Percentiles rank a stretch among this genome's conserved stretches.
Evolutionary conservation across 2,888 invertebrate genomes (phyloP).

Genomic region (Lacanobia wlatinum): DNA sequence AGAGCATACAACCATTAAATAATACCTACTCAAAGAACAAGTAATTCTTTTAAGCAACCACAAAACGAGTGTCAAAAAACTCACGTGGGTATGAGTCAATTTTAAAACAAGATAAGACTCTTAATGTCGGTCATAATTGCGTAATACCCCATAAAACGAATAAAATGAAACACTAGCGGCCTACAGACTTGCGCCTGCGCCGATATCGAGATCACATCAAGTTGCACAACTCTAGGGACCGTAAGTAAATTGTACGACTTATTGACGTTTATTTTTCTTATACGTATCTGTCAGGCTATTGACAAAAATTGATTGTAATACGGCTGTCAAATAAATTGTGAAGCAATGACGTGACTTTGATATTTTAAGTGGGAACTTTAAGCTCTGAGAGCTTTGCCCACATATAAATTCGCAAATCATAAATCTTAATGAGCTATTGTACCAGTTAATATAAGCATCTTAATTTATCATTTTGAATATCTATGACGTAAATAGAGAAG

Average conservation of each 20-base stretch:
- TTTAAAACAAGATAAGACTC: slow-evolving; percentile 35
- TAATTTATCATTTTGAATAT: slow-evolving; percentile 4
- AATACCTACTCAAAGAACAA: slow-evolving; percentile 26
- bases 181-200: slow-evolving; percentile 38
- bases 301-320: slow-evolving; percentile 27
- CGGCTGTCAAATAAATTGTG: slow-evolving; percentile 34
- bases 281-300: slow-evolving; percentile 36
- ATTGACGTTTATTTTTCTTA: slow-evolving; percentile 51
- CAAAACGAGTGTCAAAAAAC: slow-evolving; percentile 22
- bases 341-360: slow-evolving; percentile 37
- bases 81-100: slow-evolving; percentile 42
- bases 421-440: background rate
- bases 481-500: background rate
- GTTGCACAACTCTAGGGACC: slow-evolving; percentile 58
- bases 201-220: slow-evolving; percentile 43
- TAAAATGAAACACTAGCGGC: slow-evolving; percentile 51
- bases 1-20: slow-evolving; percentile 3
- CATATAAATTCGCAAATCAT: background rate
- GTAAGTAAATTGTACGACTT: slow-evolving; percentile 48
- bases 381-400: background rate
- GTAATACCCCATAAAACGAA: slow-evolving; percentile 56
- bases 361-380: slow-evolving; percentile 23
- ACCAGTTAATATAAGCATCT: background rate
- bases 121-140: slow-evolving; percentile 47
- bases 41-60: slow-evolving; percentile 13